Evolutionary conservation across 2,888 invertebrate species (phyloP).

Genomic region (Agrotis clavis): DNA sequence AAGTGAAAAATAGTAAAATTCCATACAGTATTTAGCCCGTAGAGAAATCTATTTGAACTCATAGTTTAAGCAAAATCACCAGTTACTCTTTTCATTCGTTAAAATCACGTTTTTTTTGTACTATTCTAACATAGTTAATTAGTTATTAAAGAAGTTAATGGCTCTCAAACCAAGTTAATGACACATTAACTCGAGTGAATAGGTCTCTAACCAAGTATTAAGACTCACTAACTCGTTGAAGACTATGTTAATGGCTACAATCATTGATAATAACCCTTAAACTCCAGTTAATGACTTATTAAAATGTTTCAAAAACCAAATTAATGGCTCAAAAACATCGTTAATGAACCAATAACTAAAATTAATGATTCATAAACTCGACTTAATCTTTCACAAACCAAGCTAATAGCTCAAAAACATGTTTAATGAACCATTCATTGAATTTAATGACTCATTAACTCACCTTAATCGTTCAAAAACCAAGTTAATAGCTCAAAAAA

Average conservation of each 20-base stretch:
- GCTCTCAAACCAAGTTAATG: neutral
- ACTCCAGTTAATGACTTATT: neutral
- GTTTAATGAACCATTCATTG: no score
- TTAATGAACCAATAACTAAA: slow-evolving; percentile 1
- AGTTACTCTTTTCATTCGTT: no score
- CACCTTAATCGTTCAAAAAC: neutral
- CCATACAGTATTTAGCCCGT: neutral
- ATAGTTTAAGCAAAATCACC: neutral
- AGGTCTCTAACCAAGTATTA: no score
- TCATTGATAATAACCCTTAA: neutral
- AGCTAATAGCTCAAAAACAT: no score
- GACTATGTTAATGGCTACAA: neutral
- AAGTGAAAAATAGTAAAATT: neutral
- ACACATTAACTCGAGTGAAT: slow-evolving; percentile 1
- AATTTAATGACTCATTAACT: slow-evolving; percentile 1
- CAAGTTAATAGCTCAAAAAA: neutral
- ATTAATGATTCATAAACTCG: neutral
- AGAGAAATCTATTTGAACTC: no score
- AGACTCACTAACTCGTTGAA: no score
- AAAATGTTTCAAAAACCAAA: neutral
- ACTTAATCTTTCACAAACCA: neutral
- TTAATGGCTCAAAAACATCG: neutral
- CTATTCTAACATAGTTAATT: neutral
- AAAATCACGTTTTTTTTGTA: no score
- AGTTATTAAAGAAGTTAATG: neutral